phyloP scores from a whole-genome alignment of 2,113 vertebrate species.

The Petrocephalus microphthalmus region DNA sequence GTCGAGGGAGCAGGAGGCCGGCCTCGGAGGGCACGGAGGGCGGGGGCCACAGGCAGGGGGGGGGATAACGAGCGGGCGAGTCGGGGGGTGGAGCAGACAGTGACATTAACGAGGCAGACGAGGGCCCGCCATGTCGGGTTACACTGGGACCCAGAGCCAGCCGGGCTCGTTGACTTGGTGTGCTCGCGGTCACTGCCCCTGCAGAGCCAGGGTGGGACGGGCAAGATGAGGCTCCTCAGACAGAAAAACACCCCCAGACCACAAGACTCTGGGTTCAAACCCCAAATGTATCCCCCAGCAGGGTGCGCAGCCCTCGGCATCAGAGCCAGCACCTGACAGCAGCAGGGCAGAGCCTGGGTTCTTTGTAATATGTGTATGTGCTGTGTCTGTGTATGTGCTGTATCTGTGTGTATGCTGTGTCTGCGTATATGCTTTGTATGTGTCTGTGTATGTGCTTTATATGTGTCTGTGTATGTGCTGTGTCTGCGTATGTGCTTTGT shows the following conservation, averaged over 20 bases:
- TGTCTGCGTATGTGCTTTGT: too few species aligned
- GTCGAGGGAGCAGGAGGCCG: constrained; percentile 31
- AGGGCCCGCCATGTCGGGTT: not conserved
- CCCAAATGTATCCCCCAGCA: not conserved
- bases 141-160: not conserved
- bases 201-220: not conserved
- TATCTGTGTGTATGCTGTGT: too few species aligned
- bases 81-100: constrained; percentile 23
- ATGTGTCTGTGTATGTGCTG: too few species aligned
- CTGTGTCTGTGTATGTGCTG: too few species aligned
- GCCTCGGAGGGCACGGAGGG: constrained; percentile 11
- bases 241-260: not conserved
- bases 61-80: too few species aligned
- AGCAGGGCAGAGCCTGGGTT: not conserved
- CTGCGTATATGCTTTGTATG: too few species aligned
- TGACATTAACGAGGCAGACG: not conserved
- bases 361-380: too few species aligned
- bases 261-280: not conserved
- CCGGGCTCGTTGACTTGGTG: not conserved
- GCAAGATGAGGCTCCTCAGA: not conserved
- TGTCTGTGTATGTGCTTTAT: too few species aligned
- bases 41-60: too few species aligned
- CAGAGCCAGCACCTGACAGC: not conserved
- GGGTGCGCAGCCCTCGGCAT: not conserved
- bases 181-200: not conserved